Evolutionary conservation across 2,113 vertebrate species (phyloP).

Genomic region (Ictidomys tridecemlineatus): DNA sequence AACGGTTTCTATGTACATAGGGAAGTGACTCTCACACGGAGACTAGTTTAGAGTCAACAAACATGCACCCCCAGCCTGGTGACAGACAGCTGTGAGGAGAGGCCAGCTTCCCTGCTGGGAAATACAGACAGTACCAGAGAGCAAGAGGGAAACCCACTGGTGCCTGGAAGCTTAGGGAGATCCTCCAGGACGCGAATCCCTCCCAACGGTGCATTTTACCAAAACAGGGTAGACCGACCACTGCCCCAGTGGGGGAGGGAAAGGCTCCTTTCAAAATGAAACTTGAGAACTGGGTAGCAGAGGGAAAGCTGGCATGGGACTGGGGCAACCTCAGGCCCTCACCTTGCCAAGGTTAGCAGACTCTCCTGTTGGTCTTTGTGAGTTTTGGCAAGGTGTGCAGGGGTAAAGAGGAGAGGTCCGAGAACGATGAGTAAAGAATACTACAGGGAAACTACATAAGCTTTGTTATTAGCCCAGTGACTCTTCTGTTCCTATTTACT

Average conservation of each 20-base stretch:
- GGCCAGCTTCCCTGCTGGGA: slow-evolving; percentile 70
- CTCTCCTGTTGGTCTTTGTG: background rate
- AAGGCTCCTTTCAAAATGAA: background rate
- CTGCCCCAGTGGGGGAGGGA: background rate
- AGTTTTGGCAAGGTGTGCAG: background rate
- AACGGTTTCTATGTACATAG: slow-evolving; percentile 91
- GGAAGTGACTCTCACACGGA: slow-evolving; percentile 85
- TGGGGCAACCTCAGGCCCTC: background rate
- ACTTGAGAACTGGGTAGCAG: background rate
- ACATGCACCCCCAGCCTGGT: slow-evolving; percentile 78
- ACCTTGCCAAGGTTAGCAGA: background rate
- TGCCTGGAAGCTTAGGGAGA: slow-evolving; percentile 70
- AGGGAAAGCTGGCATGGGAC: background rate
- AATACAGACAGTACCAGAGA: background rate
- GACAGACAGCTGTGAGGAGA: slow-evolving; percentile 59
- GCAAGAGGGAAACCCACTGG: slow-evolving; percentile 71
- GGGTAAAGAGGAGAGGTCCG: too few species aligned
- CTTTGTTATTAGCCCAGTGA: background rate
- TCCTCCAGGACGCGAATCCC: slow-evolving; percentile 74
- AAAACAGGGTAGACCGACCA: slow-evolving; percentile 76
- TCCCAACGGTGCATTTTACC: slow-evolving; percentile 49
- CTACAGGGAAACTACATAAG: background rate
- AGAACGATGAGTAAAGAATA: background rate
- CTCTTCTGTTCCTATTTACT: background rate
- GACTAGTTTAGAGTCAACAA: slow-evolving; percentile 87